These are phyloP conservation scores for Drosophila sordidula DNA, from an alignment of 2,888 invertebrate species.

Conservation along the genomic window DNA sequence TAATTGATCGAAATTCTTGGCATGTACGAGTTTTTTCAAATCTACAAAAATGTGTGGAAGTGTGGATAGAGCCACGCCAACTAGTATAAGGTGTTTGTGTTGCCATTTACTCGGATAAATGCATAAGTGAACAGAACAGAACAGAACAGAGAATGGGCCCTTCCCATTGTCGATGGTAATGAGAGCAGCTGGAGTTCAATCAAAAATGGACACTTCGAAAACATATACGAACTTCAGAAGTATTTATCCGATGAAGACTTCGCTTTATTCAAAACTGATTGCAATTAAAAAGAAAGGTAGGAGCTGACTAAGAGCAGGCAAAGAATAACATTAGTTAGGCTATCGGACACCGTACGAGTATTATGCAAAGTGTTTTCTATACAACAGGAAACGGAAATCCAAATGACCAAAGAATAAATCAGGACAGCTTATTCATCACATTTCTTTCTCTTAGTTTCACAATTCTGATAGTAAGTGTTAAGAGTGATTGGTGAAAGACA, in stretches of 20 bases:
- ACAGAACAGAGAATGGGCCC: too few species aligned
- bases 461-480: too few species aligned
- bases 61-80: too few species aligned
- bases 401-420: neutral
- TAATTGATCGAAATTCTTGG: constrained; percentile 14
- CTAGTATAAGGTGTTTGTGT: neutral
- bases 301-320: neutral
- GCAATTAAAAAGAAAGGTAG: constrained; percentile 25
- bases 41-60: neutral
- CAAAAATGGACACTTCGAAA: neutral
- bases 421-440: neutral
- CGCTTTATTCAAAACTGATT: neutral
- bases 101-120: neutral
- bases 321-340: constrained; percentile 7
- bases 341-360: neutral
- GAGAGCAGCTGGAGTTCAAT: constrained; percentile 2
- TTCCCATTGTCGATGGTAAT: neutral
- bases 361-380: neutral
- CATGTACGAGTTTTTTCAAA: neutral
- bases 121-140: constrained; percentile 21
- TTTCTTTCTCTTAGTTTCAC: too few species aligned
- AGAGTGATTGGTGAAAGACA: neutral
- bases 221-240: neutral
- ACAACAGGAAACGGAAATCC: constrained; percentile 8
- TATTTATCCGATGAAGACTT: neutral